These are phyloP conservation scores for Mimas tiliae DNA, from an alignment of 2,888 invertebrate genomes.

Conservation along the genomic window DNA sequence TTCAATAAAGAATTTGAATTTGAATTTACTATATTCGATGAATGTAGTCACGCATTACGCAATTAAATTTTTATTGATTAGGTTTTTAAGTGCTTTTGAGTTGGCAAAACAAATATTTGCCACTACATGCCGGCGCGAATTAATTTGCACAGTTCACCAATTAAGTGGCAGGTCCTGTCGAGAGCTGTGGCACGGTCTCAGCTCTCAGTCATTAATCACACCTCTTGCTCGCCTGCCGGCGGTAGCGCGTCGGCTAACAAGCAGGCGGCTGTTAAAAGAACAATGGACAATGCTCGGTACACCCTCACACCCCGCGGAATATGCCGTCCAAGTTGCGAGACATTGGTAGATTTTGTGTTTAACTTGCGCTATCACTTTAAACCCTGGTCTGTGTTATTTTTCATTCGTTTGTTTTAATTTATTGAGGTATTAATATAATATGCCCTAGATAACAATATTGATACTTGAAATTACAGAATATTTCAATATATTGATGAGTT, in stretches of 20 bases:
- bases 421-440: too few relatives aligned
- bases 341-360: background rate
- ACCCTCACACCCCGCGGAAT: slow-evolving; percentile 49
- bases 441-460: too few relatives aligned
- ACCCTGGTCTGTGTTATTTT: too few relatives aligned
- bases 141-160: slow-evolving; percentile 42
- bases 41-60: too few relatives aligned
- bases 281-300: slow-evolving; percentile 74
- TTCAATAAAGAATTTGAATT: too few relatives aligned
- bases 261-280: slow-evolving; percentile 80
- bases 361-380: background rate
- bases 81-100: background rate
- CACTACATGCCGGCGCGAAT: slow-evolving; percentile 31
- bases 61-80: too few relatives aligned
- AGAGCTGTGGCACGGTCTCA: background rate
- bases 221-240: slow-evolving; percentile 57
- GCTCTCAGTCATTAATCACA: slow-evolving; percentile 59
- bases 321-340: slow-evolving; percentile 36
- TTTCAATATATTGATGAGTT: too few relatives aligned
- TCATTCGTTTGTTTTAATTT: too few relatives aligned
- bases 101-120: background rate
- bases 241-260: slow-evolving; percentile 72
- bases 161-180: slow-evolving; percentile 37
- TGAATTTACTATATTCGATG: too few relatives aligned
- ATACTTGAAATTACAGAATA: too few relatives aligned